A percentile compares a stretch with the other conserved stretches of the same genome.
These are phyloP conservation scores for Melikaiella ostensackeni DNA, from an alignment of 2,888 invertebrate species.

Conservation along the genomic window DNA sequence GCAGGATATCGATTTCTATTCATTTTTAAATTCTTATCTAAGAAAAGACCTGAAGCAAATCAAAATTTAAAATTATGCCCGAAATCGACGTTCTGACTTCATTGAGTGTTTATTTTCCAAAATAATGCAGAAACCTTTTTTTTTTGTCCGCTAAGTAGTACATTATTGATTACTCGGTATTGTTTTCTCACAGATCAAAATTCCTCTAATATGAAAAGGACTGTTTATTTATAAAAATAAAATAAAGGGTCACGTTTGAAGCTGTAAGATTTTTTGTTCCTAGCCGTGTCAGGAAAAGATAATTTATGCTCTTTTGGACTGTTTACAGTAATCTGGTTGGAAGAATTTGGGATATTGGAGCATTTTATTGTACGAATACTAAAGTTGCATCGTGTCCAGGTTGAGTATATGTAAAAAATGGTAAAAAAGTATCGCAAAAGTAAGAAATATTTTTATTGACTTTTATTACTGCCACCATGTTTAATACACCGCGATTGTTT, in stretches of 20 bases:
- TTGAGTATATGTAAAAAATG: slow-evolving; percentile 64
- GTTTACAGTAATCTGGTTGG: slow-evolving; percentile 32
- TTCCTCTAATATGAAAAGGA: background rate
- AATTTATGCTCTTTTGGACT: slow-evolving; percentile 27
- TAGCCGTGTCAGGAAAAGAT: background rate
- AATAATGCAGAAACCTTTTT: too few species aligned
- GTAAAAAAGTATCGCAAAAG: slow-evolving; percentile 58
- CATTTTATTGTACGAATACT: slow-evolving; percentile 20
- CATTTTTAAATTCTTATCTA: too few species aligned
- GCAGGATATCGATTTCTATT: too few species aligned
- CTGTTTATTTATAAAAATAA: background rate
- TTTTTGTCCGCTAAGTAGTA: too few species aligned
- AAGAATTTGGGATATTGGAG: slow-evolving; percentile 18
- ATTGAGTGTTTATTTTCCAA: too few species aligned
- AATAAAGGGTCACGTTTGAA: background rate
- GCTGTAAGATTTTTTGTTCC: background rate
- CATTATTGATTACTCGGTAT: too few species aligned
- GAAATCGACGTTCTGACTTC: too few species aligned
- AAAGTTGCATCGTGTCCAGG: slow-evolving; percentile 66
- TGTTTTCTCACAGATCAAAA: too few species aligned
- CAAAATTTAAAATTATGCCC: too few species aligned
- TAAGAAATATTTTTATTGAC: slow-evolving; percentile 39
- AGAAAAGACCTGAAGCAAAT: too few species aligned
- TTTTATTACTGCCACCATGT: slow-evolving; percentile 9
- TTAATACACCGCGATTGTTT: slow-evolving; percentile 12